Base-by-base conservation (phyloP, 1,140 invertebrate species). In the Leptestheria dahalacensis region DNA sequence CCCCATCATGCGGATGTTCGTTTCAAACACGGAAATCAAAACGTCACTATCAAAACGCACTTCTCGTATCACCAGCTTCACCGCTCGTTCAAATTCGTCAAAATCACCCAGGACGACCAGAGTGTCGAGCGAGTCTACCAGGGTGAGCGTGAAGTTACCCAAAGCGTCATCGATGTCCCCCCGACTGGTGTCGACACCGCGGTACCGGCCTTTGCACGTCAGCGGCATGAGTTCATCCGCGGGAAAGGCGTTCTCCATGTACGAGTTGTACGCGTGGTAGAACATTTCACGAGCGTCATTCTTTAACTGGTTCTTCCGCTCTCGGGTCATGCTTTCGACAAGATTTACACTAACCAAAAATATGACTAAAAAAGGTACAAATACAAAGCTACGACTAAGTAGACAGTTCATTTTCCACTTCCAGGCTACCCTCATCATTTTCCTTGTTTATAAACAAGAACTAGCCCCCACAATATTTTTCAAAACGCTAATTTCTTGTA, bases 151-250 rank as follows among this genome's bases (percentile, higher is more conserved):
- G 72, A 95, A 98, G 74, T 98, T 97, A 77, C 95, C 94, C 60
- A 97, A 74, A 47, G 84, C 82, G 72, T 96, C 93, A 75, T 98
- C 93, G 73, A 97, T 88, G 71, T 97, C 94, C 9, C 95, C 95
- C 61, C 95, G 76, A 58, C 85, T 86, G 15, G 88, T 82, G 59
- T 91, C 88, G 23, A 85, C 78, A 4, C 86, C 88, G 65, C 93
- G 75, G 71, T 84, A 95, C 56, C 95, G 75, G 46, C 93, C 94
- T 69, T 87, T 84, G 72, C 95, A 99, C 69, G 86, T 92, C 24
- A 99, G 75, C 1, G 95, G 95, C 93, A 97, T 97, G 49, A 99
- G 74, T 74, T 98, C 95, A 79, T 99, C 95, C 25, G 93, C 93
- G 60, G 95, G 95, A 77, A 91, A 98, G 18, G 95, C 95, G 79